Base-by-base conservation (phyloP, 1,140 invertebrate genomes). In the Wiebesia pumilae region DNA sequence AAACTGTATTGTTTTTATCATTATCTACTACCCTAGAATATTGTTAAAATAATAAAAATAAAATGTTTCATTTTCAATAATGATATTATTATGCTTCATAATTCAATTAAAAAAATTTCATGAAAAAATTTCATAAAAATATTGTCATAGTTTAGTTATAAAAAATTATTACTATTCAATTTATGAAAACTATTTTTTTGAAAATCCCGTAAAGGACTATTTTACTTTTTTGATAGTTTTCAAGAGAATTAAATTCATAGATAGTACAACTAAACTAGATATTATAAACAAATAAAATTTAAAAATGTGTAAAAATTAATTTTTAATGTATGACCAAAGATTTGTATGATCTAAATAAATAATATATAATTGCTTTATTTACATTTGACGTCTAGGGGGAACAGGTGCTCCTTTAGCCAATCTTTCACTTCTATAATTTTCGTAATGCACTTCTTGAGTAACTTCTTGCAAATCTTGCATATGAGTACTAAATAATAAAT, bases 401-500 rank as follows among this genome's bases (percentile, higher is more conserved):
- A 96, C 95, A 85, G 96, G 96, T 40, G 96, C 96, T 87, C 96
- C 97, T 93, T 97, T 97, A 30, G 97, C 97, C 85, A 98, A 93
- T 90, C 97, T 95, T 91, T 98, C 97, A 30, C 97, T 97, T 83
- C 98, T 95, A 92, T 98, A 99, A 94, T 99, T 99, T 94, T 99
- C 98, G 93, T 99, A 99, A 94, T 99, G 98, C 33, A 99, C 98
- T 93, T 98, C 97, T 90, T 98, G 97, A 0, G 98, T 99, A 9
- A 98, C 97, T 93, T 99, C 98, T 92, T 99, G 98, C 73, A 99
- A 94, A 94, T 99, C 98, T 94, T 99, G 98, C 97, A 99, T 98
- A 91, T 99, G 98, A 16, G 98, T 98, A 83, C 97, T 97, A 33
- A 62, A 80, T 30, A 54, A 54, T 54, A 79, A 2, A n/a, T n/a